These are phyloP conservation scores for Desmodus rotundus DNA, from an alignment of 2,113 vertebrate species.

Conservation along the genomic window DNA sequence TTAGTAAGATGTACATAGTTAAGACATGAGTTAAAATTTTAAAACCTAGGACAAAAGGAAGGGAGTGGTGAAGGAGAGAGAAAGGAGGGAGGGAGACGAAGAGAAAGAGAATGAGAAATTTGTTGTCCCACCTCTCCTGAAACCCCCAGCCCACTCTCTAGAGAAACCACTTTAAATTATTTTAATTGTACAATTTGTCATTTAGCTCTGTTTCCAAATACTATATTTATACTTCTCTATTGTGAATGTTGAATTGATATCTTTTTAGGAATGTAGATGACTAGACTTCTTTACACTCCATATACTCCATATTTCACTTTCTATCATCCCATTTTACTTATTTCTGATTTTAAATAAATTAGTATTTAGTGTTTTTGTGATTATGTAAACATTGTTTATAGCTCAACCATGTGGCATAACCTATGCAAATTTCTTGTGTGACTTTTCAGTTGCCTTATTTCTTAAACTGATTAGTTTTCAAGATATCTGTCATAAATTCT, in stretches of 20 bases:
- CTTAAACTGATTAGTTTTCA: neutral
- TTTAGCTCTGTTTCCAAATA: neutral
- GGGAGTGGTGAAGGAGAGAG: too few relatives aligned
- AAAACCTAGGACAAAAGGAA: neutral
- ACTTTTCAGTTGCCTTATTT: neutral
- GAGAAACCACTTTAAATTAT: neutral
- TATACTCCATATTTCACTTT: fast-evolving
- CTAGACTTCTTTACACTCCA: neutral
- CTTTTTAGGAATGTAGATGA: neutral
- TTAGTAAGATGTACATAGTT: neutral
- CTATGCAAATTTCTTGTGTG: neutral
- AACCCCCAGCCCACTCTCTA: fast-evolving
- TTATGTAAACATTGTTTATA: neutral
- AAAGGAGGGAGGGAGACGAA: neutral
- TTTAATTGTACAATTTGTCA: neutral
- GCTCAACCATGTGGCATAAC: neutral
- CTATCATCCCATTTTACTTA: neutral
- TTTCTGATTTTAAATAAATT: neutral
- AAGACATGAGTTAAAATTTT: neutral
- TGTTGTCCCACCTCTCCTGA: neutral
- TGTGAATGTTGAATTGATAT: neutral
- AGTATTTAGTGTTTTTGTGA: neutral
- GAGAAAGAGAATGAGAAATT: neutral
- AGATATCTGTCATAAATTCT: neutral
- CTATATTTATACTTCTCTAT: neutral